Percentiles rank a stretch among this genome's conserved stretches.
phyloP scores from a whole-genome alignment of 2,888 invertebrate species.

The Stomorhina lunata region DNA sequence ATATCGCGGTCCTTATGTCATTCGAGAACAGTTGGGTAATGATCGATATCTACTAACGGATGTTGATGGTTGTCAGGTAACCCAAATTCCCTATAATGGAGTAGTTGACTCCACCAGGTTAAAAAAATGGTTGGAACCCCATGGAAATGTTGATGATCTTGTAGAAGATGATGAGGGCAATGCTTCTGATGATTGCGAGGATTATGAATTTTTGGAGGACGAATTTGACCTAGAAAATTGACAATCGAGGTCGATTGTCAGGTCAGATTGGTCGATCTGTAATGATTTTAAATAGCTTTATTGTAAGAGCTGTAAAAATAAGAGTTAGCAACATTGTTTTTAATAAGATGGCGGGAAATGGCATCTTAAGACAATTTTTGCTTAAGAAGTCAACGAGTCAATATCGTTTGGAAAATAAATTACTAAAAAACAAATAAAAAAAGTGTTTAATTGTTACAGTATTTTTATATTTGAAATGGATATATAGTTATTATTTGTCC shows the following conservation, averaged over 20 bases:
- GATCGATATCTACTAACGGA: conserved; percentile 17
- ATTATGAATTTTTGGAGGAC: conserved; percentile 9
- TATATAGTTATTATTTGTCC: no score
- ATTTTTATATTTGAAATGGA: no score
- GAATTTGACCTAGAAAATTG: conserved; percentile 4
- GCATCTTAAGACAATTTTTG: no score
- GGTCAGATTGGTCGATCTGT: no score
- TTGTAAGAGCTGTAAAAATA: background rate
- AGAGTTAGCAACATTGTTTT: no score
- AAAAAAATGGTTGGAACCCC: conserved; percentile 10
- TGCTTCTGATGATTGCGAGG: background rate
- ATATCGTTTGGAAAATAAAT: no score
- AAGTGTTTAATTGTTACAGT: no score
- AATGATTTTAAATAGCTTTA: background rate
- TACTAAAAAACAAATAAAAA: no score
- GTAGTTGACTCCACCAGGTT: background rate
- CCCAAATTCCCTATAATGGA: conserved; percentile 14
- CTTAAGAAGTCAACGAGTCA: no score
- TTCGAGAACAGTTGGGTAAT: background rate
- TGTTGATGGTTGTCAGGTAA: conserved; percentile 36
- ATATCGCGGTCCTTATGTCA: conserved; percentile 51
- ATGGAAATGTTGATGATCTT: background rate
- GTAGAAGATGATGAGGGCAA: background rate
- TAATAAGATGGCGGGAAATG: no score
- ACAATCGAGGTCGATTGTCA: conserved; percentile 4